Base-by-base conservation (phyloP, 2,888 invertebrate species). In the Mactromeris polynyma region DNA sequence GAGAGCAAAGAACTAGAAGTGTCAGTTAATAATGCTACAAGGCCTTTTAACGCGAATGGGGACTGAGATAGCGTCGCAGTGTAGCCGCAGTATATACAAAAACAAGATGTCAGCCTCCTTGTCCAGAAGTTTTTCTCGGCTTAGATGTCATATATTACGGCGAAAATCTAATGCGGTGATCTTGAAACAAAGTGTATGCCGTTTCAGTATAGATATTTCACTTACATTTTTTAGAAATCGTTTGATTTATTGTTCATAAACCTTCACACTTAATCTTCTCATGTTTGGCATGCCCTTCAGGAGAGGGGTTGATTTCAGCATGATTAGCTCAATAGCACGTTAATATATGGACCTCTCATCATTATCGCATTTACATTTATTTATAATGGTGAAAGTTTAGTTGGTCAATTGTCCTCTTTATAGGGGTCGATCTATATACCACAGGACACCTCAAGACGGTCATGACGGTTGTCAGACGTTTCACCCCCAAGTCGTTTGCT, bases 91-190 rank as follows among this genome's bases (percentile, higher is more conserved):
- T 80, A 17, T 40, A 86, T 26, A 17, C 26, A 51, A 85, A 88
- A 77, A 14, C 78, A 92, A 92, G 54, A 93, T 93, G 93, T 86
- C 93, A 83, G 93, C 93, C 83, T 90, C 93, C 92, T 86, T 93
- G 81, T 82, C 80, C 19, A 46, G 88, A 54, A 83, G 64, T 83
- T 51, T 89, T 51, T 38, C 42, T 46, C 58, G 46, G 33, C 31
- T 89, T 78, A 58, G 89, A 82, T 40, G 46, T 54, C 81, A 51
- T 38, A 33, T 81, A 21, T n/a, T 88, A 33, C 79, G 38, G 46
- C 6, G 31, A 40, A 40, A 88, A 80, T 31, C 54, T 2, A 26
- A n/a, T 36, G 31, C 46, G 21, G 11, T 36, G 17, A n/a, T 77
- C 6, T 78, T 84, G 7, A 78, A 31, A 11, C 54, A 84, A 38